Conservation (phyloP, 2,797 vertebrate species). For the Sylvia borin region DNA sequence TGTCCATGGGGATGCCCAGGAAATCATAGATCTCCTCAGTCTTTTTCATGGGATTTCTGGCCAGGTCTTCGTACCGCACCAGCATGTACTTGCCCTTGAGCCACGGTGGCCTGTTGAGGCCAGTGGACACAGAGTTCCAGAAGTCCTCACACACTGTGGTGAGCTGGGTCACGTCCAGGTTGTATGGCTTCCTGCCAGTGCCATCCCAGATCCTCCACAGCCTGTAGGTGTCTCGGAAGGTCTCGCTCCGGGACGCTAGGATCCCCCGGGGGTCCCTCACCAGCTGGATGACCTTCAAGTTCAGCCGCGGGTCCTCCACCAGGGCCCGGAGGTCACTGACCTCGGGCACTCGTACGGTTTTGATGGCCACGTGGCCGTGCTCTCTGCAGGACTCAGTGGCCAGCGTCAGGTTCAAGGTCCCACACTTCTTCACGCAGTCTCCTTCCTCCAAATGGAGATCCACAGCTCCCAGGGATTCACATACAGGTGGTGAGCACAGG, state of each 20-base stretch:
- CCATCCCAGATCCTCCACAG: constrained; percentile 95
- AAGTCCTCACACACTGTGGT: constrained; percentile 94
- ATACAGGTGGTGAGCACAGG: constrained; percentile 88
- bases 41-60: constrained; percentile 89
- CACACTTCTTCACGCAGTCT: constrained; percentile 90
- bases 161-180: constrained; percentile 88
- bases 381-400: constrained; percentile 87
- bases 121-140: constrained; percentile 88
- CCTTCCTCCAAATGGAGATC: constrained; percentile 89
- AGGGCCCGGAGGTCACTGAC: constrained; percentile 88
- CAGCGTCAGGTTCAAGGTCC: constrained; percentile 87
- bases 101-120: constrained; percentile 86
- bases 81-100: constrained; percentile 95
- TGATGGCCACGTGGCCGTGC: constrained; percentile 90
- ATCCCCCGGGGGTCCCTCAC: constrained; percentile 93
- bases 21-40: constrained; percentile 92
- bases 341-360: constrained; percentile 90
- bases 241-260: constrained; percentile 91
- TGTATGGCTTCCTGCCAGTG: constrained; percentile 89
- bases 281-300: constrained; percentile 94
- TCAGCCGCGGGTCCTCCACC: constrained; percentile 91
- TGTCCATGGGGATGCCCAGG: constrained; percentile 88
- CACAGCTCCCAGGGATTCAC: constrained; percentile 77
- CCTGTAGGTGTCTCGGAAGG: constrained; percentile 91
- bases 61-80: constrained; percentile 94